phyloP scores from a whole-genome alignment of 2,797 vertebrate genomes.

The Peromyscus melanophrys region DNA sequence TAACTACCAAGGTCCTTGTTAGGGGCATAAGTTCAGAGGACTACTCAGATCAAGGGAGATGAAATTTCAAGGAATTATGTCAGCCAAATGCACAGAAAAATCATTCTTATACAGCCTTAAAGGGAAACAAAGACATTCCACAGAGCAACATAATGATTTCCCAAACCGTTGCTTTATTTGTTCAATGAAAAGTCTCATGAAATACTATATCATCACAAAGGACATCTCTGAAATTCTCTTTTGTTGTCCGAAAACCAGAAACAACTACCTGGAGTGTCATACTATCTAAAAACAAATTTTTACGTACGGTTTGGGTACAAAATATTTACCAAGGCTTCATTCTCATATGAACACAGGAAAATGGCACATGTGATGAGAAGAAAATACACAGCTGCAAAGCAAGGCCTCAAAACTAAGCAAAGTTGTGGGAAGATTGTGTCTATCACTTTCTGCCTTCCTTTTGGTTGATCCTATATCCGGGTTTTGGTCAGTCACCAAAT shows the following conservation, averaged over 20 bases:
- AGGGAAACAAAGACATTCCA: constrained; percentile 19
- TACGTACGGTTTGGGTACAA: background rate
- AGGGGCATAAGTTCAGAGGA: background rate
- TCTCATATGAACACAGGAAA: background rate
- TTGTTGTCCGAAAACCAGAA: background rate
- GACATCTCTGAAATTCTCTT: background rate
- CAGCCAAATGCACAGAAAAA: background rate
- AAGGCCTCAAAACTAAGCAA: background rate
- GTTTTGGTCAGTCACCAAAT: background rate
- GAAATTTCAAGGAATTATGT: constrained; percentile 8
- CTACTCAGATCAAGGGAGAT: background rate
- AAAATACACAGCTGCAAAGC: background rate
- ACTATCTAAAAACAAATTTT: background rate
- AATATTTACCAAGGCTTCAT: background rate
- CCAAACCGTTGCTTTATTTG: constrained; percentile 42
- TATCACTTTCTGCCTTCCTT: background rate
- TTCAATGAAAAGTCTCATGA: background rate
- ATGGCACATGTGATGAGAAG: background rate
- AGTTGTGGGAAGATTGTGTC: background rate
- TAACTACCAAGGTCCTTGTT: background rate
- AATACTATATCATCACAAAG: background rate
- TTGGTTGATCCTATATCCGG: background rate
- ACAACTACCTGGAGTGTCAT: background rate
- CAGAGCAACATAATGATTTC: constrained; percentile 20
- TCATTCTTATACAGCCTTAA: background rate